Percentiles rank a stretch among this genome's conserved stretches.
phyloP scores from a whole-genome alignment of 2,113 vertebrate species.

The Bucco capensis region DNA sequence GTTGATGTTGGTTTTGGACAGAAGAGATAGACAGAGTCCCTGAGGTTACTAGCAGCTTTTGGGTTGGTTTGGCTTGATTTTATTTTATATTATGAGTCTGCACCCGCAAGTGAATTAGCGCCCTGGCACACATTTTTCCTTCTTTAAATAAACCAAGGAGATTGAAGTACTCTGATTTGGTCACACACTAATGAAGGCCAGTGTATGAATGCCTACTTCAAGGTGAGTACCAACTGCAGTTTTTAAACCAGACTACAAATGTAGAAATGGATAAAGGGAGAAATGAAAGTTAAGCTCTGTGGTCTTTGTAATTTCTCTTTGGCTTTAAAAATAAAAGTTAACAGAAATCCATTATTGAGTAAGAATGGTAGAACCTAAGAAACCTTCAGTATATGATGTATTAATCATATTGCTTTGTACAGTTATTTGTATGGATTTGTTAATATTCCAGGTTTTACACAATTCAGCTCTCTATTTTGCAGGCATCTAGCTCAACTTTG shows the following conservation, averaged over 20 bases:
- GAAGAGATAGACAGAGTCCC: neutral
- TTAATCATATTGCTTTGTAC: neutral
- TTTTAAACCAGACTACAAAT: neutral
- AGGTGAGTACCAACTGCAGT: neutral
- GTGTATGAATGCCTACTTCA: neutral
- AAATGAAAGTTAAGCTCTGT: neutral
- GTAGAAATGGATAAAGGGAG: neutral
- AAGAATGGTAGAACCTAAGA: neutral
- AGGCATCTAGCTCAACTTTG: neutral
- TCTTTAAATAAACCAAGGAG: neutral
- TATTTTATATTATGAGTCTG: neutral
- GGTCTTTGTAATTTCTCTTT: neutral
- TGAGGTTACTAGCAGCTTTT: neutral
- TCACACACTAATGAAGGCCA: accelerated
- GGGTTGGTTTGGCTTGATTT: too few relatives aligned
- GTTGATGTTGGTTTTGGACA: neutral
- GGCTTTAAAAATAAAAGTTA: neutral
- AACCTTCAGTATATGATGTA: neutral
- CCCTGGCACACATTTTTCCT: neutral
- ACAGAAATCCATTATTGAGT: neutral
- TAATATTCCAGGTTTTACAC: neutral
- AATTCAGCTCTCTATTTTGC: neutral
- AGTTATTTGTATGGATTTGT: neutral
- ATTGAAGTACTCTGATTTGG: neutral
- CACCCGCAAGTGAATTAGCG: neutral